These are phyloP conservation scores for Syngnathus acus DNA, from an alignment of 2,797 vertebrate genomes.

Conservation along the genomic window DNA sequence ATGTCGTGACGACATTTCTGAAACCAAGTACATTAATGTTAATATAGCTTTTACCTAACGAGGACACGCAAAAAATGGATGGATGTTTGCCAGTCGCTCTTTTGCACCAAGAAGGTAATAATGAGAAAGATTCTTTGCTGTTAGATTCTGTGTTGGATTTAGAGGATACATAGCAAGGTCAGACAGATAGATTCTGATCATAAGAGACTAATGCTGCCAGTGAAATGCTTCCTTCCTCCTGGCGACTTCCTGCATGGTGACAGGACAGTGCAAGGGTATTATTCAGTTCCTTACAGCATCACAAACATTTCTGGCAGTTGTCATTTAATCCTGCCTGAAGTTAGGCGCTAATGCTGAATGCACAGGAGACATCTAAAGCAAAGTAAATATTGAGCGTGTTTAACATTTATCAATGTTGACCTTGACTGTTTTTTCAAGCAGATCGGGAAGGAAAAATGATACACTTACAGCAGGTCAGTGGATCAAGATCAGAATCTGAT, in stretches of 20 bases:
- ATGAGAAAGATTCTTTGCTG: neutral
- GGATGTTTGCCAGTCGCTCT: neutral
- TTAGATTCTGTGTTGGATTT: neutral
- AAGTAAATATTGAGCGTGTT: neutral
- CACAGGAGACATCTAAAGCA: neutral
- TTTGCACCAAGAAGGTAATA: neutral
- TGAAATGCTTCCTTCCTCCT: neutral
- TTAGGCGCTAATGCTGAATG: neutral
- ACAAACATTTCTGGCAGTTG: neutral
- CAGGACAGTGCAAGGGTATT: neutral
- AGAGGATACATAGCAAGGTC: neutral
- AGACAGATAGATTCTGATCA: neutral
- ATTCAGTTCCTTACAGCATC: neutral
- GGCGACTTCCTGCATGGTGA: neutral
- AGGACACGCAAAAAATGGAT: neutral
- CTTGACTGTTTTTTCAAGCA: too few relatives aligned
- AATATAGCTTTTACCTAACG: neutral
- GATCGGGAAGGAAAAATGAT: too few relatives aligned
- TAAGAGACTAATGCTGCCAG: neutral
- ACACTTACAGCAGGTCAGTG: too few relatives aligned
- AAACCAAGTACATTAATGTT: neutral
- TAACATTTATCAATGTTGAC: neutral
- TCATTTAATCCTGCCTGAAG: neutral
- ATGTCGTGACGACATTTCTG: neutral
- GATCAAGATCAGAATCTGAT: too few relatives aligned